Evolutionary conservation across 2,888 invertebrate species (phyloP).

Genomic region (Drosophila borborema): DNA sequence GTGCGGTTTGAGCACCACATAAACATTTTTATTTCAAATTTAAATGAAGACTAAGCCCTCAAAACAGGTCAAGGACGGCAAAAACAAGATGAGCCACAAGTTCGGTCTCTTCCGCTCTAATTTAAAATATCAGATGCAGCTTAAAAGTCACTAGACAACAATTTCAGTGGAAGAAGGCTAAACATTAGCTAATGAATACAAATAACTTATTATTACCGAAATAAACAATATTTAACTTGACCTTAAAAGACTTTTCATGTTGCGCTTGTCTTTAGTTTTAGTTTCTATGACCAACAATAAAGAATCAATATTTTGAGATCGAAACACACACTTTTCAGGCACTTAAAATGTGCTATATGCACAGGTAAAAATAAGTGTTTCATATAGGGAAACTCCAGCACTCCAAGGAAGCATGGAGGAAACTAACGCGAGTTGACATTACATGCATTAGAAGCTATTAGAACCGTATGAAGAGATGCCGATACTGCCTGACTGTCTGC

Average conservation of each 20-base stretch:
- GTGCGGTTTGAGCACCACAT: constrained; percentile 52
- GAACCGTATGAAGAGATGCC: constrained; percentile 50
- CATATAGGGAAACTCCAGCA: constrained; percentile 12
- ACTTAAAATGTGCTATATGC: constrained; percentile 32
- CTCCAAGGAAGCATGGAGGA: constrained; percentile 51
- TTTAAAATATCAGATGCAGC: not conserved
- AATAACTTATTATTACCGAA: not conserved
- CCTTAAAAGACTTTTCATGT: not conserved
- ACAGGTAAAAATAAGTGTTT: constrained; percentile 20
- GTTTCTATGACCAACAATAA: constrained; percentile 9
- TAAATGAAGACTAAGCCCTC: constrained; percentile 56
- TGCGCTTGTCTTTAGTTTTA: not conserved
- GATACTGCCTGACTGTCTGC: constrained; percentile 9
- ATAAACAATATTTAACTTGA: not conserved
- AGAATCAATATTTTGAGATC: constrained; percentile 59
- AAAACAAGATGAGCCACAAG: constrained; percentile 19
- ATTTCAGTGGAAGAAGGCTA: not conserved
- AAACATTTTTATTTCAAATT: constrained; percentile 68
- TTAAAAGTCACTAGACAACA: not conserved
- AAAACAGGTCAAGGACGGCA: constrained; percentile 56
- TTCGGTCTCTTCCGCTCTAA: not conserved
- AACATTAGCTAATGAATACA: not conserved
- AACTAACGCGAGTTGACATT: constrained; percentile 76
- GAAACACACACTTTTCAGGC: constrained; percentile 40
- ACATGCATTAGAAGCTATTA: constrained; percentile 80